phyloP scores from a whole-genome alignment of 2,888 invertebrate species.

The Heliconius aoede region DNA sequence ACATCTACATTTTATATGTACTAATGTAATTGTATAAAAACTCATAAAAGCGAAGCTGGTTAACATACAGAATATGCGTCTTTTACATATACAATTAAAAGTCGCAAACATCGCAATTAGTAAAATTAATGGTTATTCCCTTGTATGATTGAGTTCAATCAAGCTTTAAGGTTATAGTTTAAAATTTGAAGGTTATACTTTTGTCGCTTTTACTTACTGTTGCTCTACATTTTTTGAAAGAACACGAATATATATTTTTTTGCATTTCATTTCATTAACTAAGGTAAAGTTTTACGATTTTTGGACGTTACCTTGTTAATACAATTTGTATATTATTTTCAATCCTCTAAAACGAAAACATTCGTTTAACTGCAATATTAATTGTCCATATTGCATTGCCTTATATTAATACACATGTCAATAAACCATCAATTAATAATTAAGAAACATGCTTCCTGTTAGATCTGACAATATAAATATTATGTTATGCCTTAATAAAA shows the following conservation, averaged over 20 bases:
- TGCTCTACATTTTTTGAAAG: too few species aligned
- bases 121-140: too few species aligned
- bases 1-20: too few species aligned
- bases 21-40: too few species aligned
- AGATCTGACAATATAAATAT: constrained; percentile 81
- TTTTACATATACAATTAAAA: not conserved
- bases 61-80: not conserved
- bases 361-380: constrained; percentile 28
- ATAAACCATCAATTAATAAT: constrained; percentile 76
- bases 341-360: not conserved
- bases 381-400: constrained; percentile 29
- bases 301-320: too few species aligned
- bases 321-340: not conserved
- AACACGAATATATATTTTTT: not conserved
- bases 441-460: constrained; percentile 82
- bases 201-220: not conserved
- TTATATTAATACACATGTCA: constrained; percentile 56
- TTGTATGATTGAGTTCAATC: too few species aligned
- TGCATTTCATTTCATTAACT: not conserved
- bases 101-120: not conserved
- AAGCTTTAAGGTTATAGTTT: constrained; percentile 37
- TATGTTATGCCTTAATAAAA: constrained; percentile 80
- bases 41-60: too few species aligned
- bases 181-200: too few species aligned
- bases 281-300: not conserved